Percentiles rank a stretch among this genome's conserved stretches.
Evolutionary conservation across 2,888 invertebrate species (phyloP).

Genomic region (Gasteruption jaculator): DNA sequence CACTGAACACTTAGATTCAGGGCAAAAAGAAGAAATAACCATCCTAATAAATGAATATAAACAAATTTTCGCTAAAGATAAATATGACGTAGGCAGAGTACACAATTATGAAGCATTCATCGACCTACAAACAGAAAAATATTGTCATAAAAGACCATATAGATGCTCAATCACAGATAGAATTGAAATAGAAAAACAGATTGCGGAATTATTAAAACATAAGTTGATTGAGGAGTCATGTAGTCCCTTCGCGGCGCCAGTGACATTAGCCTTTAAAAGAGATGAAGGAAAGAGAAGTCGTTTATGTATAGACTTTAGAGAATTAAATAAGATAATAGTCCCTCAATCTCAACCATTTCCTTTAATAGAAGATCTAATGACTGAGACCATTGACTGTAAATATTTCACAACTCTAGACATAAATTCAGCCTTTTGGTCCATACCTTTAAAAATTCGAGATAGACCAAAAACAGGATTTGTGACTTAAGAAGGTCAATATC

Average conservation of each 20-base stretch:
- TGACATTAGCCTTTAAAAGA: conserved; percentile 2
- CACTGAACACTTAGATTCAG: conserved; percentile 9
- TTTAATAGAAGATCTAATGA: conserved; percentile 17
- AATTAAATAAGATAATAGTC: conserved; percentile 16
- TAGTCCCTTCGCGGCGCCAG: conserved; percentile 6
- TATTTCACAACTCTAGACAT: conserved; percentile 17
- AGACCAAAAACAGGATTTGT: conserved; percentile 20
- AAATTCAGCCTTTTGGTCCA: conserved; percentile 20
- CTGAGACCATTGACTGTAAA: conserved; percentile 14
- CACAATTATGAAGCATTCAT: conserved; percentile 12
- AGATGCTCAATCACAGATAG: conserved; percentile 9
- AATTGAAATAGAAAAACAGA: conserved; percentile 14
- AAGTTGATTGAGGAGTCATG: conserved; percentile 17
- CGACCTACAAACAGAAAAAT: too few species aligned
- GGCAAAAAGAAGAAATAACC: conserved; percentile 9
- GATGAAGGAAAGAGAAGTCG: neutral
- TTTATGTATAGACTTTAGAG: conserved; percentile 6
- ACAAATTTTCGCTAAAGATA: conserved; percentile 12
- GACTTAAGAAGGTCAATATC: conserved; percentile 9
- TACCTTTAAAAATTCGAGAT: conserved; percentile 17
- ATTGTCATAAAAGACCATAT: conserved; percentile 14
- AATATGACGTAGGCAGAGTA: too few species aligned
- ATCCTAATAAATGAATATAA: conserved; percentile 9
- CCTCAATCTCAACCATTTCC: conserved; percentile 20
- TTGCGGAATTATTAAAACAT: conserved; percentile 13